A percentile compares a stretch with the other conserved stretches of the same genome.
These are phyloP conservation scores for Choreutis nemorana DNA, from an alignment of 2,888 invertebrate genomes.

Conservation along the genomic window DNA sequence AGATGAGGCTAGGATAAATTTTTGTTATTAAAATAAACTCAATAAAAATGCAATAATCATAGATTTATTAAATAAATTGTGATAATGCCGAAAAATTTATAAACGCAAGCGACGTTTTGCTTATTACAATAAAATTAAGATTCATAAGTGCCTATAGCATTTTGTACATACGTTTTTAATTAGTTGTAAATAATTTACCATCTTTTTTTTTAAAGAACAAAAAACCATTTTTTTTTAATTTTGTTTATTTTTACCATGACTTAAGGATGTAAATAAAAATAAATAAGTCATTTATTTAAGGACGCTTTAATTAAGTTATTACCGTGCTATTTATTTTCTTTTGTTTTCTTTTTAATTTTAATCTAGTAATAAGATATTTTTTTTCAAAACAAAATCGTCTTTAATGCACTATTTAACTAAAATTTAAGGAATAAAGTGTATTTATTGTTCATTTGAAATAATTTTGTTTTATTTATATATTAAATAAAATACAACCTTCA, in stretches of 20 bases:
- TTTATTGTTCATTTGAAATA: slow-evolving; percentile 45
- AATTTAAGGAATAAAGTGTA: slow-evolving; percentile 51
- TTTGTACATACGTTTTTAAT: slow-evolving; percentile 10
- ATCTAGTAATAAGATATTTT: slow-evolving; percentile 12
- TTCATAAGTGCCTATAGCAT: slow-evolving; percentile 30
- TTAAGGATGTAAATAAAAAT: slow-evolving; percentile 16
- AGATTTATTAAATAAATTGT: no score
- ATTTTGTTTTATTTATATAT: slow-evolving; percentile 10
- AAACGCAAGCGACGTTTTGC: no score
- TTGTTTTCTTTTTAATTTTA: slow-evolving; percentile 1
- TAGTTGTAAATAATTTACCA: slow-evolving; percentile 11
- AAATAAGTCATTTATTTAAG: slow-evolving; percentile 20
- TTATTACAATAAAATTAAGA: no score
- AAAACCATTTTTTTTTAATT: slow-evolving; percentile 13
- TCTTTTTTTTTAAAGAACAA: slow-evolving; percentile 14
- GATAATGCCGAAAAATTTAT: no score
- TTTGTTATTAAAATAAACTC: slow-evolving; percentile 20
- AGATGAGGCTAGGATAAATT: no score
- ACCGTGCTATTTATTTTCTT: slow-evolving; percentile 1
- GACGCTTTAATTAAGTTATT: slow-evolving; percentile 21
- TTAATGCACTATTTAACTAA: slow-evolving; percentile 43
- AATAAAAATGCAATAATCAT: slow-evolving; percentile 22
- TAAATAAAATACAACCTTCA: no score
- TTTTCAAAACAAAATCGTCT: slow-evolving; percentile 21
- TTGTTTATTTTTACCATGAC: slow-evolving; percentile 20